These are phyloP conservation scores for Hippoglossus stenolepis DNA, from an alignment of 2,113 vertebrate genomes.

Conservation along the genomic window DNA sequence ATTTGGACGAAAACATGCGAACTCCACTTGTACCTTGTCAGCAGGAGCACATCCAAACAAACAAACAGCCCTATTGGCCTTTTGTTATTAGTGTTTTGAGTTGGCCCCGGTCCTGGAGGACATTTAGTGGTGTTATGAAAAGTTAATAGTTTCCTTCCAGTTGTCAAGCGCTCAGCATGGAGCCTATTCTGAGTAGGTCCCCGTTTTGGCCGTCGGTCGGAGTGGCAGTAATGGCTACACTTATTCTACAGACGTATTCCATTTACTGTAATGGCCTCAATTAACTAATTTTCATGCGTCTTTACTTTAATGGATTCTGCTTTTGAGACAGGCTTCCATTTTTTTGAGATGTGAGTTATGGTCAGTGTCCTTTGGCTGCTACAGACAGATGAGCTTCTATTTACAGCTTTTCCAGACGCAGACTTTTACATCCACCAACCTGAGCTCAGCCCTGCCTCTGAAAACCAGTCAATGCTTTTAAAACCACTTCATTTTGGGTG, in stretches of 20 bases:
- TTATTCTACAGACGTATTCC: background rate
- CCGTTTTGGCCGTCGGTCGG: slow-evolving; percentile 14
- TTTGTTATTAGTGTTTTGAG: background rate
- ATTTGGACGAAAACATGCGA: too few relatives aligned
- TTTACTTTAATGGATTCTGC: too few relatives aligned
- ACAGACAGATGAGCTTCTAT: too few relatives aligned
- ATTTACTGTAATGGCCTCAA: background rate
- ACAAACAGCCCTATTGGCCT: slow-evolving; percentile 27
- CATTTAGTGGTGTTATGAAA: slow-evolving; percentile 6
- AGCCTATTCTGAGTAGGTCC: slow-evolving; percentile 17
- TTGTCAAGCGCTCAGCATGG: slow-evolving; percentile 44
- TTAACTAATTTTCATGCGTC: background rate
- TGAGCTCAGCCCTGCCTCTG: too few relatives aligned
- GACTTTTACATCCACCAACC: too few relatives aligned
- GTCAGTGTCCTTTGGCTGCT: too few relatives aligned
- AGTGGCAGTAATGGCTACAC: background rate
- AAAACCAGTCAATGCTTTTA: too few relatives aligned
- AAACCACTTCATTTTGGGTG: too few relatives aligned
- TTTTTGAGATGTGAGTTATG: too few relatives aligned
- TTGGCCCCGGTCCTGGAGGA: slow-evolving; percentile 7
- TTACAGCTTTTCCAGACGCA: too few relatives aligned
- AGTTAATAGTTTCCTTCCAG: slow-evolving; percentile 14
- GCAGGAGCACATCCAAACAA: slow-evolving; percentile 21
- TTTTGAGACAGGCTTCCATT: too few relatives aligned
- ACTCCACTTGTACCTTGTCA: background rate